These are phyloP conservation scores for Harmothoe impar DNA, from an alignment of 2,888 invertebrate genomes.

Conservation along the genomic window DNA sequence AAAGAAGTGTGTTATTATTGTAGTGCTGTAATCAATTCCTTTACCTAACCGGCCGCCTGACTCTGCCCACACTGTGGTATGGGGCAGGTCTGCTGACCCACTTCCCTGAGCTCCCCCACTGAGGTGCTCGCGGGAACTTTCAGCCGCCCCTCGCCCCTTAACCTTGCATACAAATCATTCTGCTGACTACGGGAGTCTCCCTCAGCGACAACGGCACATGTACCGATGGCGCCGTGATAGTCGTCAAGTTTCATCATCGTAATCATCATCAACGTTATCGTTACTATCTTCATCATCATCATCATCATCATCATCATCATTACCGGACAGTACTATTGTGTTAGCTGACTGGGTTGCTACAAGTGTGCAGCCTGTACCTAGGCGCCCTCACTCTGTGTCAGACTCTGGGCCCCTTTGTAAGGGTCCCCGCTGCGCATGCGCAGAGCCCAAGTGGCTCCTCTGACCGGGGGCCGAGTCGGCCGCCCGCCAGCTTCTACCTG, in stretches of 20 bases:
- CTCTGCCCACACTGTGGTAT: neutral
- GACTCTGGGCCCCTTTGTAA: neutral
- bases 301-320: neutral
- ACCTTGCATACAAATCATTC: neutral
- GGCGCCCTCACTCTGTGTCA: neutral
- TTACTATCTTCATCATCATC: too few relatives aligned
- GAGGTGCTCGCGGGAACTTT: neutral
- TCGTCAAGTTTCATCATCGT: constrained; percentile 22
- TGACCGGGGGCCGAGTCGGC: neutral
- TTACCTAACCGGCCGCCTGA: neutral
- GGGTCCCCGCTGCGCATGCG: neutral
- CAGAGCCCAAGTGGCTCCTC: constrained; percentile 17
- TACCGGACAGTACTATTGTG: neutral
- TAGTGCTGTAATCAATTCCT: constrained; percentile 14
- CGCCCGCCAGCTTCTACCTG: neutral
- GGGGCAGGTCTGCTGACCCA: neutral
- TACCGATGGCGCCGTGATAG: neutral
- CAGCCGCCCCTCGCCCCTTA: neutral
- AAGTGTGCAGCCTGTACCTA: constrained; percentile 8
- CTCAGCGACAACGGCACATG: neutral
- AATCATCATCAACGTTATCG: too few relatives aligned
- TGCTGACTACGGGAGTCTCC: neutral
- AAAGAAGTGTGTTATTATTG: constrained; percentile 20
- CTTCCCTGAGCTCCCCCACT: neutral
- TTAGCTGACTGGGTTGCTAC: neutral